phyloP scores from a whole-genome alignment of 2,797 vertebrate species.

The Squalus acanthias region DNA sequence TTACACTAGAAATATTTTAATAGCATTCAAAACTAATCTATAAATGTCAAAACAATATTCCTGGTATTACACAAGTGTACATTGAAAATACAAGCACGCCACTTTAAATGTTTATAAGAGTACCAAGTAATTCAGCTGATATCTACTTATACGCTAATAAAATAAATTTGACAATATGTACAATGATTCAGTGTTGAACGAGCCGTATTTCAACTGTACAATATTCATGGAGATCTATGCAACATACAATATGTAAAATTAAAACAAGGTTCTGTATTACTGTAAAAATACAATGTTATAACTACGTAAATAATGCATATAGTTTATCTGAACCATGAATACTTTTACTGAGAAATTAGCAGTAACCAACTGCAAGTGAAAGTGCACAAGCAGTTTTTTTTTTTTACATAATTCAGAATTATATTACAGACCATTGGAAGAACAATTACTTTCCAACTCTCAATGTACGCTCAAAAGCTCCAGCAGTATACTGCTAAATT shows the following conservation, averaged over 20 bases:
- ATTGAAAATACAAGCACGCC: neutral
- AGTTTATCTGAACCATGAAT: neutral
- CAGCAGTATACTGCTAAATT: neutral
- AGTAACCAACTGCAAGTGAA: neutral
- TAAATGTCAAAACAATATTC: constrained; percentile 4
- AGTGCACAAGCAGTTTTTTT: too few species aligned
- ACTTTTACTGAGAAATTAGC: neutral
- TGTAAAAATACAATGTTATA: neutral
- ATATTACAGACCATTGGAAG: neutral
- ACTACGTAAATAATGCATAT: neutral
- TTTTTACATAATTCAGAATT: neutral
- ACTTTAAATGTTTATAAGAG: neutral
- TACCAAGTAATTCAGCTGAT: neutral
- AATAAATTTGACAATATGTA: neutral
- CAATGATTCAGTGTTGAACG: neutral
- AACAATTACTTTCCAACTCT: neutral
- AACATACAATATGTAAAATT: neutral
- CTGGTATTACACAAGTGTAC: neutral
- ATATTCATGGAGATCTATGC: neutral
- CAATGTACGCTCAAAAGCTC: neutral
- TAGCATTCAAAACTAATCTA: neutral
- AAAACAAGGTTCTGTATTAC: neutral
- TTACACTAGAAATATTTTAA: neutral
- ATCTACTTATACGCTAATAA: neutral
- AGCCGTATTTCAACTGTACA: neutral